These are phyloP conservation scores for Temnothorax nylanderi DNA, from an alignment of 1,140 invertebrate species.

Conservation along the genomic window DNA sequence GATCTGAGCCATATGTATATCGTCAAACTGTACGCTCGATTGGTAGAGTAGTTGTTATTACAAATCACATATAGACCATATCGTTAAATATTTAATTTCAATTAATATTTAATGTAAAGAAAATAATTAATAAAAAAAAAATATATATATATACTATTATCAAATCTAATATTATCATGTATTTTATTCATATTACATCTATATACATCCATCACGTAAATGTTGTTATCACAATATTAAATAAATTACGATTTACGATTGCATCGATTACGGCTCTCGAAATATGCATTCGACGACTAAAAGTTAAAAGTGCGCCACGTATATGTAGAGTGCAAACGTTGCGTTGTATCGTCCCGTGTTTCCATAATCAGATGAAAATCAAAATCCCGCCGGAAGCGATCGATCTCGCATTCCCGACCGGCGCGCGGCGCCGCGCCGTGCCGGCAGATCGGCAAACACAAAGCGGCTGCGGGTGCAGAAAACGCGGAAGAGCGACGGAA, in stretches of 20 bases:
- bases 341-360: neutral
- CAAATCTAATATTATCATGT: neutral
- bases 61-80: neutral
- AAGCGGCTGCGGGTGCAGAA: conserved; percentile 65
- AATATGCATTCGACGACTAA: neutral
- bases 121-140: neutral
- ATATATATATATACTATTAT: neutral
- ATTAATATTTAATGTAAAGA: neutral
- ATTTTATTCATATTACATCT: neutral
- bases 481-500: conserved; percentile 63
- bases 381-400: conserved; percentile 25
- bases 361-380: conserved; percentile 53
- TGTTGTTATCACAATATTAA: neutral
- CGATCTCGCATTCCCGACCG: neutral
- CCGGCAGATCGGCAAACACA: conserved; percentile 54
- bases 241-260: conserved; percentile 6
- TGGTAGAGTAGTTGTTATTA: neutral
- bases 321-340: neutral
- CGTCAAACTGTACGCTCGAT: neutral
- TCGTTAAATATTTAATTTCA: conserved; percentile 5
- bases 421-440: no score
- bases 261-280: neutral
- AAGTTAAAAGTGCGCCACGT: neutral
- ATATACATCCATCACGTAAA: neutral
- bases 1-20: conserved; percentile 7